Conservation (phyloP, 2,888 invertebrate species). For the Bembecia ichneumoniformis region DNA sequence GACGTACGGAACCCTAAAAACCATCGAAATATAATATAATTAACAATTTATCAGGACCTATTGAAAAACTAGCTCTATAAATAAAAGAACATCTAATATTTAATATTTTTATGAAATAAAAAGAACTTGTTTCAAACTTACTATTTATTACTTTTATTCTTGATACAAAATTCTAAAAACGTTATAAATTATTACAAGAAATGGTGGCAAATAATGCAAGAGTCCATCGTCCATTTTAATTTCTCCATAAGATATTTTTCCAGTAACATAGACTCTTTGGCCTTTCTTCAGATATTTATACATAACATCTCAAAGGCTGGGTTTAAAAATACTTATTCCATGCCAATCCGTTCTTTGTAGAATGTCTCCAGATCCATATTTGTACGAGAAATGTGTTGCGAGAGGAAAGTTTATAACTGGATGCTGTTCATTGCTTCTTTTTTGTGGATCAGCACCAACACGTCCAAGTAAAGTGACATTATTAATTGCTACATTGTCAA, state of each 20-base stretch:
- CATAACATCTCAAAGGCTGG: slow-evolving; percentile 83
- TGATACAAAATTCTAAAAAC: no score
- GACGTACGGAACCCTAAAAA: no score
- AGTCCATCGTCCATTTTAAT: slow-evolving; percentile 84
- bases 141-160: no score
- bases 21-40: no score
- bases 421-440: slow-evolving; percentile 84
- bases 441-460: slow-evolving; percentile 90
- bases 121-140: no score
- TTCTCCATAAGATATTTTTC: slow-evolving; percentile 88
- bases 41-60: no score
- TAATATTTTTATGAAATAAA: no score
- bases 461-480: slow-evolving; percentile 88
- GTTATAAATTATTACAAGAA: no score
- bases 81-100: no score
- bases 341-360: slow-evolving; percentile 95
- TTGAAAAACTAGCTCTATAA: no score
- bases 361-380: slow-evolving; percentile 83
- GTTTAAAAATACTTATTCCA: slow-evolving; percentile 88
- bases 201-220: background rate
- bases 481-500: slow-evolving; percentile 81
- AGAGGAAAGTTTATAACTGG: slow-evolving; percentile 91
- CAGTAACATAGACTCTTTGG: slow-evolving; percentile 85
- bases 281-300: slow-evolving; percentile 88
- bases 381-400: slow-evolving; percentile 90